These are phyloP conservation scores for Phycodurus eques DNA, from an alignment of 2,113 vertebrate genomes.

Conservation along the genomic window DNA sequence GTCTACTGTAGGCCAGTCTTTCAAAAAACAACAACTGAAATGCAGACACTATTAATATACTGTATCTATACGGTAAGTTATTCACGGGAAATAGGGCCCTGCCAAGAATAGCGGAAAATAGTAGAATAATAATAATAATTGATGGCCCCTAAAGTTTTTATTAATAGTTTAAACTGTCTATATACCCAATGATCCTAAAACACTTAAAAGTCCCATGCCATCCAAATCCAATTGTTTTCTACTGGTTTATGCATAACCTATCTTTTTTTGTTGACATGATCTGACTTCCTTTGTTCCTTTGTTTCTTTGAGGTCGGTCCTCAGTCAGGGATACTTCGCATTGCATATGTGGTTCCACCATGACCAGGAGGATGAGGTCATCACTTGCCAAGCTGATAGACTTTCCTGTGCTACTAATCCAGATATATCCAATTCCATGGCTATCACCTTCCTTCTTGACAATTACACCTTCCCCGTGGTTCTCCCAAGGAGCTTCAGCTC, in stretches of 20 bases:
- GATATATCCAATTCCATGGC: slow-evolving; percentile 70
- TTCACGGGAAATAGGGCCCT: too few species aligned
- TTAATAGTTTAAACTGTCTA: too few species aligned
- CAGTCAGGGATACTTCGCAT: slow-evolving; percentile 68
- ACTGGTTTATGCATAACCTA: too few species aligned
- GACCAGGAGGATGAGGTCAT: slow-evolving; percentile 62
- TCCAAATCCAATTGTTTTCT: too few species aligned
- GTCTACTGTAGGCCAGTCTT: not conserved
- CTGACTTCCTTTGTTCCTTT: not conserved
- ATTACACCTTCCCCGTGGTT: slow-evolving; percentile 75
- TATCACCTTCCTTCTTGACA: slow-evolving; percentile 72
- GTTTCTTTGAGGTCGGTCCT: slow-evolving; percentile 59
- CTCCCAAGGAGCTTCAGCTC: slow-evolving; percentile 53
- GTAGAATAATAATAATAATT: too few species aligned
- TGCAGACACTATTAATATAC: too few species aligned
- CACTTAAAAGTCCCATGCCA: too few species aligned
- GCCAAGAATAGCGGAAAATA: too few species aligned
- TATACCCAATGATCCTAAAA: too few species aligned
- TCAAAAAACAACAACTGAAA: too few species aligned
- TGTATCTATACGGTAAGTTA: too few species aligned
- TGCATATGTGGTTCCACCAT: slow-evolving; percentile 76
- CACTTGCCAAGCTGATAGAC: slow-evolving; percentile 73
- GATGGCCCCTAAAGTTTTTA: too few species aligned
- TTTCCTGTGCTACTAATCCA: slow-evolving; percentile 75
- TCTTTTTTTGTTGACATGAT: not conserved